These are phyloP conservation scores for Melipona quadrifasciata DNA, from an alignment of 1,140 invertebrate genomes.

Conservation along the genomic window DNA sequence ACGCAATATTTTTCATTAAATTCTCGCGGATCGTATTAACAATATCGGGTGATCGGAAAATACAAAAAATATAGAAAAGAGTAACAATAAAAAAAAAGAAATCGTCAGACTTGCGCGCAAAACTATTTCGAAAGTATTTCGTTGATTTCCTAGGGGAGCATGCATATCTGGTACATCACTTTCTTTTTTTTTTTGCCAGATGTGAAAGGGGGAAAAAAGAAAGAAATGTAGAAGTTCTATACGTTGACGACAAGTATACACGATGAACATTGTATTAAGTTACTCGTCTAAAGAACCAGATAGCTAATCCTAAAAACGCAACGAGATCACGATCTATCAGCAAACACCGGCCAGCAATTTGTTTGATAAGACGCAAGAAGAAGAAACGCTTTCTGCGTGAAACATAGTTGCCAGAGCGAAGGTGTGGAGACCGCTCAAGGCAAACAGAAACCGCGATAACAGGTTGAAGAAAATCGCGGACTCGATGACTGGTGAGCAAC, in stretches of 20 bases:
- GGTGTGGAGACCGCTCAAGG: neutral
- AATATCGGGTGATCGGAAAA: neutral
- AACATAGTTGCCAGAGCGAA: neutral
- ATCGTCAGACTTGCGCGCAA: neutral
- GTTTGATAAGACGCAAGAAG: neutral
- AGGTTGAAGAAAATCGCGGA: neutral
- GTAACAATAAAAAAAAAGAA: neutral
- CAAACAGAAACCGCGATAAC: neutral
- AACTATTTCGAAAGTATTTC: slow-evolving; percentile 11
- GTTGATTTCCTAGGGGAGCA: slow-evolving; percentile 25
- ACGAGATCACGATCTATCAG: neutral
- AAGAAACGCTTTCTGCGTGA: neutral
- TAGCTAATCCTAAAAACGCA: neutral
- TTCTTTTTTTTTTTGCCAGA: neutral
- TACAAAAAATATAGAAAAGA: neutral
- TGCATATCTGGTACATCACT: neutral
- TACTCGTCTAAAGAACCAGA: neutral
- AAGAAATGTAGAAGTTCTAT: neutral
- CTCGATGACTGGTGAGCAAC: neutral
- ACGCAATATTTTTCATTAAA: too few relatives aligned
- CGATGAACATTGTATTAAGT: neutral
- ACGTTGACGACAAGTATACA: neutral
- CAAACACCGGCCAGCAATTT: neutral
- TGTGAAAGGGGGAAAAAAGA: neutral
- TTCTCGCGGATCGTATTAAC: neutral